Percentiles rank a stretch among this genome's conserved stretches.
phyloP scores from a whole-genome alignment of 2,888 invertebrate genomes.

The Tachina fera region DNA sequence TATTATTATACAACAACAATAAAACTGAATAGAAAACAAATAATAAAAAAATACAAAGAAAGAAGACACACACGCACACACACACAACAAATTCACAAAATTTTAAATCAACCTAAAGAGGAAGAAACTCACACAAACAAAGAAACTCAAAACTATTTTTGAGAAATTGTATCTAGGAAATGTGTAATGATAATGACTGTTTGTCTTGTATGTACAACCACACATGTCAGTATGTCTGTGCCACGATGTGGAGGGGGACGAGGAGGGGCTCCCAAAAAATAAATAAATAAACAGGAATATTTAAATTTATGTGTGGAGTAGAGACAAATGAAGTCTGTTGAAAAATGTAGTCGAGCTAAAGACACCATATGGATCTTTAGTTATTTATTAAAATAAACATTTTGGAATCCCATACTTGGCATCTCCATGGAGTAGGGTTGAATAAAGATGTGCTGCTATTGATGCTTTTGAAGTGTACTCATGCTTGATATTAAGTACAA shows the following conservation, averaged over 20 bases:
- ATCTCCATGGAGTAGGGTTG: constrained; percentile 26
- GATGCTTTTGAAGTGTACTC: constrained; percentile 60
- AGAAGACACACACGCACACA: background rate
- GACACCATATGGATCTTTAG: background rate
- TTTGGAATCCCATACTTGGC: background rate
- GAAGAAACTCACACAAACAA: constrained; percentile 10
- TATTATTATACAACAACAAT: constrained; percentile 72
- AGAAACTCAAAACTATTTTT: constrained; percentile 12
- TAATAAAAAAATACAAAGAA: constrained; percentile 29
- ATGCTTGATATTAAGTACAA: constrained; percentile 42
- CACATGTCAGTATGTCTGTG: background rate
- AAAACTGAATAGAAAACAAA: constrained; percentile 41
- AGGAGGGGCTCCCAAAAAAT: constrained; percentile 11
- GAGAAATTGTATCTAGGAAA: constrained; percentile 48
- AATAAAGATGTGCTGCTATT: constrained; percentile 25
- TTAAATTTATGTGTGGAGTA: constrained; percentile 35
- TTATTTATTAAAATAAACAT: constrained; percentile 24
- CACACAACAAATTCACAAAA: background rate
- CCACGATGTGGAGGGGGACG: background rate
- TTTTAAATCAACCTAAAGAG: constrained; percentile 37
- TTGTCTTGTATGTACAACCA: constrained; percentile 16
- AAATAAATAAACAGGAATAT: constrained; percentile 50
- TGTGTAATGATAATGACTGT: constrained; percentile 32
- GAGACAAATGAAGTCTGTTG: constrained; percentile 42
- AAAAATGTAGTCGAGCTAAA: constrained; percentile 8